phyloP scores from a whole-genome alignment of 2,888 invertebrate species.

The Fragum whitleyi region DNA sequence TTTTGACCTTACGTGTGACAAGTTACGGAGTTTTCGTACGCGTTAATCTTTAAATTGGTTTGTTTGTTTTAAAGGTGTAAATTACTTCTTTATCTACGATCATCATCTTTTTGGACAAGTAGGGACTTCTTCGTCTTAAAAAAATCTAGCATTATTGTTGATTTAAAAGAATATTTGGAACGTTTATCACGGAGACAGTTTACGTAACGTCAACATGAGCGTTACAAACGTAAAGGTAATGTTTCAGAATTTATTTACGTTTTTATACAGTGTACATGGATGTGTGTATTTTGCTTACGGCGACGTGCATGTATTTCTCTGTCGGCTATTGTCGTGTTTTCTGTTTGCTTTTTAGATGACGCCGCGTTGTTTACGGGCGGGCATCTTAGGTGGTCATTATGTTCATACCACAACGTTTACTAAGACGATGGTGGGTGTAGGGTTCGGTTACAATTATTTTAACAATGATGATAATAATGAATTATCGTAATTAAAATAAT shows the following conservation, averaged over 20 bases:
- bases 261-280: background rate
- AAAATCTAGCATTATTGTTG: no score
- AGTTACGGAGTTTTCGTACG: background rate
- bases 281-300: background rate
- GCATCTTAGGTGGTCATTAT: background rate
- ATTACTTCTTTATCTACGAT: background rate
- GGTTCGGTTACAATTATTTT: no score
- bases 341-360: background rate
- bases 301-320: background rate
- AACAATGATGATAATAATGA: no score
- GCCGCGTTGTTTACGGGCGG: background rate
- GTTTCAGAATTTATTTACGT: conserved; percentile 1
- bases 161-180: no score
- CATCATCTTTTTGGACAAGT: background rate
- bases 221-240: background rate
- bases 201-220: background rate
- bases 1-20: conserved; percentile 1
- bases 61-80: background rate
- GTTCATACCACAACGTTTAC: background rate
- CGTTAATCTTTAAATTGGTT: background rate
- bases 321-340: background rate
- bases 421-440: no score
- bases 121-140: background rate
- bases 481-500: no score
- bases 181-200: background rate